A percentile compares a stretch with the other conserved stretches of the same genome.
These are phyloP conservation scores for Germaria angustata DNA, from an alignment of 2,888 invertebrate genomes.

Conservation along the genomic window DNA sequence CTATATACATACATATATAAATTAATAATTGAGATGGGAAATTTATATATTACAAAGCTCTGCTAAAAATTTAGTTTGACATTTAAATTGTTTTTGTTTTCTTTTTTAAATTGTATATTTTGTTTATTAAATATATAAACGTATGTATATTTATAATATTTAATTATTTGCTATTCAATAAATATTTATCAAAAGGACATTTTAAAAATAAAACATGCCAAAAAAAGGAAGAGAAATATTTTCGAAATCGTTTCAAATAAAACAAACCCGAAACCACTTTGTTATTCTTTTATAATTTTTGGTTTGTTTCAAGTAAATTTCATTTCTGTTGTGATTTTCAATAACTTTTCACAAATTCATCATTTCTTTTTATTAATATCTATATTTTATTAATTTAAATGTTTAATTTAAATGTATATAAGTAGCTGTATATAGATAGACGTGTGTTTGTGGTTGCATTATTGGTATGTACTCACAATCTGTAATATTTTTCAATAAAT, in stretches of 20 bases:
- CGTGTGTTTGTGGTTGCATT: conserved; percentile 10
- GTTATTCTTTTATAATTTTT: conserved; percentile 29
- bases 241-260: conserved; percentile 24
- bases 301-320: conserved; percentile 19
- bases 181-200: conserved; percentile 63
- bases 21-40: neutral
- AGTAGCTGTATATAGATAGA: conserved; percentile 26
- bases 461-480: conserved; percentile 43
- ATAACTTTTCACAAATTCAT: neutral
- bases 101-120: conserved; percentile 18
- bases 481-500: conserved; percentile 31
- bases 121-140: conserved; percentile 35
- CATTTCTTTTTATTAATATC: neutral
- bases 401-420: conserved; percentile 16
- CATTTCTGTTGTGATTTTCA: neutral
- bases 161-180: conserved; percentile 51
- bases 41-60: neutral
- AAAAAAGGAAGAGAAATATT: conserved; percentile 41
- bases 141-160: conserved; percentile 38
- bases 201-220: conserved; percentile 46
- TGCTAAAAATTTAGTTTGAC: neutral
- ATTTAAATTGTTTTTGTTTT: conserved; percentile 4
- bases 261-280: conserved; percentile 48
- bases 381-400: conserved; percentile 14
- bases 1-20: too few species aligned